These are phyloP conservation scores for Adelges cooleyi DNA, from an alignment of 1,140 invertebrate species.

Conservation along the genomic window DNA sequence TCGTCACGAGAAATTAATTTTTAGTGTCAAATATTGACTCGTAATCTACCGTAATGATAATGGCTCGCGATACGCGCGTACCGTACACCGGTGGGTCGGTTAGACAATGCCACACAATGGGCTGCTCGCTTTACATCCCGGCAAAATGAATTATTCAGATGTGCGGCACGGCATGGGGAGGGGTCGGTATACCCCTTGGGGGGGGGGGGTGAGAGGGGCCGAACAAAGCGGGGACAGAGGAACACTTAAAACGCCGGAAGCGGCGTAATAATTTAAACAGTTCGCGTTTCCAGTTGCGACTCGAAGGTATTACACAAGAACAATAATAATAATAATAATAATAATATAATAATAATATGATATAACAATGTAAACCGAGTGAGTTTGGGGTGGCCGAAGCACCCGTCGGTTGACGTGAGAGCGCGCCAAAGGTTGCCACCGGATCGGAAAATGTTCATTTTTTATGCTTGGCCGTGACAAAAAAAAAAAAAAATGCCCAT, in stretches of 20 bases:
- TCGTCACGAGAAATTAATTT: conserved; percentile 15
- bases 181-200: too few species aligned
- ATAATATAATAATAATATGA: neutral
- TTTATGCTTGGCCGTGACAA: too few species aligned
- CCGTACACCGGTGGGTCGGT: neutral
- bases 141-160: conserved; percentile 27
- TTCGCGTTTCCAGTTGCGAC: conserved; percentile 10
- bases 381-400: neutral
- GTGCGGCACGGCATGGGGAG: neutral
- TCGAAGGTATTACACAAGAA: conserved; percentile 16
- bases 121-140: conserved; percentile 16
- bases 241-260: conserved; percentile 28
- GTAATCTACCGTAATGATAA: conserved; percentile 9
- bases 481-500: too few species aligned
- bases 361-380: neutral
- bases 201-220: neutral
- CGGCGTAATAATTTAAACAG: conserved; percentile 28
- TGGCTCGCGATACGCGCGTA: neutral
- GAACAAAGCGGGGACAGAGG: neutral
- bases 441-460: too few species aligned
- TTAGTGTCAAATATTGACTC: conserved; percentile 25
- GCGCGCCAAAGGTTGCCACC: too few species aligned
- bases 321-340: conserved; percentile 1
- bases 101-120: conserved; percentile 12
- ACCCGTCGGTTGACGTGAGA: neutral